phyloP scores from a whole-genome alignment of 2,888 invertebrate species.

The Trilocha varians region DNA sequence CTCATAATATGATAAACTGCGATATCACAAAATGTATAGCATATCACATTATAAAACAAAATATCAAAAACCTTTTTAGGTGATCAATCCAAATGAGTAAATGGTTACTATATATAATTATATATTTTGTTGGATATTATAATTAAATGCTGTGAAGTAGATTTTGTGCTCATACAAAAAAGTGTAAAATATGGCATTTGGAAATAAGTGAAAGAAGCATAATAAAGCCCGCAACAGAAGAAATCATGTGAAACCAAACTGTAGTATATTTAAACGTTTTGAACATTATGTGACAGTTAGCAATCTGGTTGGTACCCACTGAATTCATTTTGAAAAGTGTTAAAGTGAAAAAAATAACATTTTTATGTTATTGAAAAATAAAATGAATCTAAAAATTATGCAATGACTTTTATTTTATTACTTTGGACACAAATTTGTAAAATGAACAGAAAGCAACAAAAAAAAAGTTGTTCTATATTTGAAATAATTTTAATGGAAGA shows the following conservation, averaged over 20 bases:
- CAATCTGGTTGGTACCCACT: constrained; percentile 59
- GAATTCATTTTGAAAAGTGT: constrained; percentile 67
- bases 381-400: constrained; percentile 70
- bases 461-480: no score
- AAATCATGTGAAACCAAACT: constrained; percentile 59
- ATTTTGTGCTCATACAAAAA: constrained; percentile 59
- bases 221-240: constrained; percentile 48
- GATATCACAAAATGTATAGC: constrained; percentile 65
- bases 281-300: constrained; percentile 58
- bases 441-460: no score
- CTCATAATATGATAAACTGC: constrained; percentile 52
- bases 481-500: no score
- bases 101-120: constrained; percentile 41
- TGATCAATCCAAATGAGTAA: constrained; percentile 55
- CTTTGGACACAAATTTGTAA: no score
- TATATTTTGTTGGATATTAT: constrained; percentile 66
- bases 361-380: constrained; percentile 75
- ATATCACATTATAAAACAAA: constrained; percentile 54
- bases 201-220: constrained; percentile 69
- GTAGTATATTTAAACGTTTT: constrained; percentile 51
- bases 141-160: constrained; percentile 59
- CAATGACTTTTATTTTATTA: constrained; percentile 25
- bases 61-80: constrained; percentile 32
- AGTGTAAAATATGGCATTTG: constrained; percentile 54
- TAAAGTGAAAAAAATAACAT: constrained; percentile 70